These are phyloP conservation scores for Pungitius pungitius DNA, from an alignment of 2,113 vertebrate species.

Conservation along the genomic window DNA sequence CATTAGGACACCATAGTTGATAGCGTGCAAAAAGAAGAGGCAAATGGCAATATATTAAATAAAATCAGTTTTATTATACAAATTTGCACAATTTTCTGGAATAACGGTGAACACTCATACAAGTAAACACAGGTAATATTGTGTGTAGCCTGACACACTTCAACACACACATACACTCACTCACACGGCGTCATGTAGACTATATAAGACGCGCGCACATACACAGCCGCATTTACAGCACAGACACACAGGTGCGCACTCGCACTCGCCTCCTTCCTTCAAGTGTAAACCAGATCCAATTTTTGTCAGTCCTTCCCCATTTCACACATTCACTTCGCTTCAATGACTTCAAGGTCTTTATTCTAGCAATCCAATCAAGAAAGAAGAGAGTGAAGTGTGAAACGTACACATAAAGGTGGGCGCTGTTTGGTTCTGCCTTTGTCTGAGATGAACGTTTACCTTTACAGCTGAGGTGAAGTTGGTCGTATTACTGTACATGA, in stretches of 20 bases:
- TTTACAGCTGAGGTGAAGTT: slow-evolving; percentile 52
- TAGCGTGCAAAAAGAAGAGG: background rate
- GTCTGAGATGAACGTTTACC: slow-evolving; percentile 35
- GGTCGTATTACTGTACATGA: slow-evolving; percentile 25
- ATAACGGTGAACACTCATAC: slow-evolving; percentile 72
- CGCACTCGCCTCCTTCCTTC: slow-evolving; percentile 51
- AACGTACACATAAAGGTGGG: slow-evolving; percentile 53
- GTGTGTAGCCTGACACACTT: slow-evolving; percentile 72
- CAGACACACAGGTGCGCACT: slow-evolving; percentile 49
- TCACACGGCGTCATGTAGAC: slow-evolving; percentile 20
- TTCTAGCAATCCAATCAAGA: slow-evolving; percentile 56
- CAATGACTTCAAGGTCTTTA: slow-evolving; percentile 64
- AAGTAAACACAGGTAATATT: slow-evolving; percentile 69
- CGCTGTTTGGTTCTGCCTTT: slow-evolving; percentile 31
- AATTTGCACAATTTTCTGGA: slow-evolving; percentile 79
- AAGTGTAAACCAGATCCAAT: slow-evolving; percentile 63
- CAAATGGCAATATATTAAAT: slow-evolving; percentile 65
- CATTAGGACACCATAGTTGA: background rate
- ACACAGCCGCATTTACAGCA: slow-evolving; percentile 41
- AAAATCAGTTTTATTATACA: slow-evolving; percentile 83
- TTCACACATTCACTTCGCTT: slow-evolving; percentile 66
- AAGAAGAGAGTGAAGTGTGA: slow-evolving; percentile 60
- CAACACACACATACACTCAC: slow-evolving; percentile 25
- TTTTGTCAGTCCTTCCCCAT: slow-evolving; percentile 48
- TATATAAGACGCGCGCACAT: slow-evolving; percentile 28